These are phyloP conservation scores for Drosophila melanica DNA, from an alignment of 1,140 invertebrate species.

Conservation along the genomic window DNA sequence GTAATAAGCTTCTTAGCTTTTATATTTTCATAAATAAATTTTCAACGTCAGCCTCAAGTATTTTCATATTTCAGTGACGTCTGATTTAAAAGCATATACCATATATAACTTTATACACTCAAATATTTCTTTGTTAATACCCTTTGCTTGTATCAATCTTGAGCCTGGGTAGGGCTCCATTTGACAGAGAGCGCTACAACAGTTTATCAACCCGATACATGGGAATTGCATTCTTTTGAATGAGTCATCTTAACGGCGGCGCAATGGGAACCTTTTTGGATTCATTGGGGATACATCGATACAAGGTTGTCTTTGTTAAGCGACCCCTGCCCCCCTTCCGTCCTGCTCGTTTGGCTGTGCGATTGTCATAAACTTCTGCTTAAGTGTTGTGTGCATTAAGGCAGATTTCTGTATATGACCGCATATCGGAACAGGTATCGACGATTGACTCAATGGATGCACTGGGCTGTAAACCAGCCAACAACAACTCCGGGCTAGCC, in stretches of 20 bases:
- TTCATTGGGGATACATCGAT: background rate
- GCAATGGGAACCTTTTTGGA: conserved; percentile 24
- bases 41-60: background rate
- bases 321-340: background rate
- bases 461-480: background rate
- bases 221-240: conserved; percentile 42
- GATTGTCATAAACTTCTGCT: conserved; percentile 50
- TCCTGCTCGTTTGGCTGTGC: conserved; percentile 1
- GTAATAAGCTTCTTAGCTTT: background rate
- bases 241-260: conserved; percentile 21
- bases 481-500: background rate
- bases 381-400: conserved; percentile 50
- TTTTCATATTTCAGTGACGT: background rate
- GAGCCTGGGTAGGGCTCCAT: conserved; percentile 26
- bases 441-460: conserved; percentile 21
- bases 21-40: conserved; percentile 1
- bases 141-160: conserved; percentile 37
- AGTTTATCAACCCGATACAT: conserved; percentile 43
- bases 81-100: background rate
- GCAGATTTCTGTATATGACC: conserved; percentile 18
- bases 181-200: conserved; percentile 14
- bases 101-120: background rate
- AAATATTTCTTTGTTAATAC: conserved; percentile 15
- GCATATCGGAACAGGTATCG: conserved; percentile 36
- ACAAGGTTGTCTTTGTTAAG: conserved; percentile 37